Percentiles rank a stretch among this genome's conserved stretches.
Conservation (phyloP, 2,797 vertebrate genomes). For the Valencia hispanica region DNA sequence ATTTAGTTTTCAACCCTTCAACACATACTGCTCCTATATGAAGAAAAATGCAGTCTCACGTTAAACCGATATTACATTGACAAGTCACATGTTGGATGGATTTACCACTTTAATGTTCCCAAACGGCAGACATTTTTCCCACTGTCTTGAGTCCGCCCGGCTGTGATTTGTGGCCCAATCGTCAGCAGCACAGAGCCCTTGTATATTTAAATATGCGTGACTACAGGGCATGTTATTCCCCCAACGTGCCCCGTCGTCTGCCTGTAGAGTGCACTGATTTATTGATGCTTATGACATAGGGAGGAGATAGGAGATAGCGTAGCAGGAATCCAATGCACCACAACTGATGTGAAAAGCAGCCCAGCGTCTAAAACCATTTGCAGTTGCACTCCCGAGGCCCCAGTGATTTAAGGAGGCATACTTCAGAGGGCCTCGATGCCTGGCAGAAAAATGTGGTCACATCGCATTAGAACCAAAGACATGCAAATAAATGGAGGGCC, state of each 20-base stretch:
- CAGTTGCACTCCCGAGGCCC: conserved; percentile 65
- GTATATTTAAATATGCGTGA: conserved; percentile 76
- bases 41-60: conserved; percentile 26
- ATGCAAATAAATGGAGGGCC: conserved; percentile 66
- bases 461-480: conserved; percentile 71
- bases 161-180: conserved; percentile 65
- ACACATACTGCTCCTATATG: conserved; percentile 39
- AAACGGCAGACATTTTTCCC: conserved; percentile 64
- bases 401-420: conserved; percentile 78
- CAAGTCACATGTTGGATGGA: conserved; percentile 66
- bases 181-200: conserved; percentile 63
- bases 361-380: conserved; percentile 72
- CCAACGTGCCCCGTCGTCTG: conserved; percentile 74
- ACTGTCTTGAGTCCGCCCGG: conserved; percentile 31
- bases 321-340: conserved; percentile 66
- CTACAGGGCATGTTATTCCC: conserved; percentile 73
- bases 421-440: conserved; percentile 68
- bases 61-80: conserved; percentile 44
- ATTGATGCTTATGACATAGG: conserved; percentile 72
- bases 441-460: conserved; percentile 66
- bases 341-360: conserved; percentile 81
- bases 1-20: conserved; percentile 39
- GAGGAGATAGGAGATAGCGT: conserved; percentile 72
- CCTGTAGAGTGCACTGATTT: conserved; percentile 75
- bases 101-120: conserved; percentile 68